phyloP scores from a whole-genome alignment of 2,888 invertebrate species.

The Cheilosia urbana region DNA sequence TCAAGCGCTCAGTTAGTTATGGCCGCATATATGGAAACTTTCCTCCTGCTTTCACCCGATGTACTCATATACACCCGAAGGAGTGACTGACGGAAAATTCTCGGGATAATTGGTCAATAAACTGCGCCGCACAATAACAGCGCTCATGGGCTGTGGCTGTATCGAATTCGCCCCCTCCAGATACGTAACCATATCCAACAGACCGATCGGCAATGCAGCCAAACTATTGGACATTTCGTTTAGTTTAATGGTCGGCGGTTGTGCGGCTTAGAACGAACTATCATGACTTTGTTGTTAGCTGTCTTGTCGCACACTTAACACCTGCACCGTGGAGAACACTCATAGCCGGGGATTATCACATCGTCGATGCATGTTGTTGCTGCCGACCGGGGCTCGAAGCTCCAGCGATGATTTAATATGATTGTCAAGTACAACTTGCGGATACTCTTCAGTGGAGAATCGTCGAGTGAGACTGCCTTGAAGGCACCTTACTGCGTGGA shows the following conservation, averaged over 20 bases:
- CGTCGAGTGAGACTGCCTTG: slow-evolving; percentile 56
- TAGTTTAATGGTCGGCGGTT: slow-evolving; percentile 51
- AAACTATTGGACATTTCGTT: slow-evolving; percentile 61
- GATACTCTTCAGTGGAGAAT: slow-evolving; percentile 39
- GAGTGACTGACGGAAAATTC: slow-evolving; percentile 59
- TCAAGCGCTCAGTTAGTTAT: slow-evolving; percentile 21
- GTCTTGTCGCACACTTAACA: slow-evolving; percentile 73
- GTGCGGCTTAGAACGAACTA: slow-evolving; percentile 41
- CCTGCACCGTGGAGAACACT: slow-evolving; percentile 60
- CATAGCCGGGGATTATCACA: slow-evolving; percentile 69
- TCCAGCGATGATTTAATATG: slow-evolving; percentile 69
- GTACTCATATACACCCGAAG: neutral
- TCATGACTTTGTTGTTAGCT: slow-evolving; percentile 62
- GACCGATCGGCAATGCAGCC: slow-evolving; percentile 40
- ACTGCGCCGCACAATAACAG: slow-evolving; percentile 39
- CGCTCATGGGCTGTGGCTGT: neutral
- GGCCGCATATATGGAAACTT: slow-evolving; percentile 5
- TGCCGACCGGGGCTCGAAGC: slow-evolving; percentile 38
- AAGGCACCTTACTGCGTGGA: slow-evolving; percentile 43
- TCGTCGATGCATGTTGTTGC: slow-evolving; percentile 51
- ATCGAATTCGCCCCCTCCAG: slow-evolving; percentile 52
- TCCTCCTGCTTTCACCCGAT: slow-evolving; percentile 53
- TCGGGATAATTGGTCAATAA: slow-evolving; percentile 73
- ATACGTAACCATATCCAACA: slow-evolving; percentile 56
- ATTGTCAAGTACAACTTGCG: slow-evolving; percentile 66